Evolutionary conservation across 1,140 invertebrate genomes (phyloP).

Genomic region (Hycleus cichorii): DNA sequence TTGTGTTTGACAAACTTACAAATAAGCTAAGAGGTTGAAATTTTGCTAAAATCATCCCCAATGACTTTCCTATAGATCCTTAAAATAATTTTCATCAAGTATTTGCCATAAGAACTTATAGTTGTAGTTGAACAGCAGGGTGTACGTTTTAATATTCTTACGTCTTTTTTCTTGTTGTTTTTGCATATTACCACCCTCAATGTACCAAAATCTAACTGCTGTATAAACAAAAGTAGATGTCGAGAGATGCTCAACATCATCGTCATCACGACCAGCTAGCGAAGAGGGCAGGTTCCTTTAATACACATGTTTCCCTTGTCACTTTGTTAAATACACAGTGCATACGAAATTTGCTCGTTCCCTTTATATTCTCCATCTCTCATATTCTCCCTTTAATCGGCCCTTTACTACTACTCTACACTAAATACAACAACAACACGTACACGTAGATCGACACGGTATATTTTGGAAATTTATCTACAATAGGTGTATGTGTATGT

Average conservation of each 20-base stretch:
- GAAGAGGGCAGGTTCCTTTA: conserved; percentile 29
- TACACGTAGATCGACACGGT: no score
- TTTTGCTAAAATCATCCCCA: no score
- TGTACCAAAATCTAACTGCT: background rate
- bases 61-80: no score
- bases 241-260: background rate
- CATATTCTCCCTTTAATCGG: background rate
- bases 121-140: no score
- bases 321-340: conserved; percentile 39
- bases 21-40: no score
- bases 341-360: conserved; percentile 30
- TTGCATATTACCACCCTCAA: background rate
- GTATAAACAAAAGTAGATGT: background rate
- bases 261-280: background rate
- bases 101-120: no score
- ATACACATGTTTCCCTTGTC: conserved; percentile 36
- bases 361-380: conserved; percentile 3
- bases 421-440: no score
- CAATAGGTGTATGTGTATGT: background rate
- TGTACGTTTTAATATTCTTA: no score
- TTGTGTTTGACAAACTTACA: no score
- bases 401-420: background rate
- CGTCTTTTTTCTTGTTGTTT: no score
- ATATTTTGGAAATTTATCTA: background rate
- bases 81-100: no score